A percentile compares a stretch with the other conserved stretches of the same genome.
Conservation (phyloP, 2,888 invertebrate genomes). For the Lasioglossum morio region DNA sequence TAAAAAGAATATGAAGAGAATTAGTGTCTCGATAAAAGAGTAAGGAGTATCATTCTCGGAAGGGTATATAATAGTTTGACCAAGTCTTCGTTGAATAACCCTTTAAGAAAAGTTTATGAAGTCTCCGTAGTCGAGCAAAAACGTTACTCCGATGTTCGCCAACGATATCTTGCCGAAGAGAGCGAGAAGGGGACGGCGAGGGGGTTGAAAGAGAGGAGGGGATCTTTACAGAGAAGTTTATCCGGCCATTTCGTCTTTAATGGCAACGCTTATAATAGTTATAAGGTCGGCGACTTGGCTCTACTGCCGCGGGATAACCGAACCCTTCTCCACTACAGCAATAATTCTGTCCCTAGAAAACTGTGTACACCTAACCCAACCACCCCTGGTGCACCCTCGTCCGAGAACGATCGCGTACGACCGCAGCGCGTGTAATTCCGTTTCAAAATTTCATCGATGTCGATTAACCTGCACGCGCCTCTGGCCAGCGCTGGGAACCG, state of each 20-base stretch:
- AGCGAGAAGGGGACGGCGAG: background rate
- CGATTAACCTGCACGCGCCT: constrained; percentile 68
- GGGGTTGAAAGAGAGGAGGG: background rate
- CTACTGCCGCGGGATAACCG: constrained; percentile 31
- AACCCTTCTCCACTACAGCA: constrained; percentile 28
- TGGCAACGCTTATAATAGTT: constrained; percentile 27
- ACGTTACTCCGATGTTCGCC: constrained; percentile 1
- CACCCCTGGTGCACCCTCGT: constrained; percentile 40
- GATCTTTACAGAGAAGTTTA: constrained; percentile 35
- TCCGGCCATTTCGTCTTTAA: constrained; percentile 35
- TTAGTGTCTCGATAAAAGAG: background rate
- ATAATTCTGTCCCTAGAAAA: constrained; percentile 44
- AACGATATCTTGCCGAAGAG: constrained; percentile 18
- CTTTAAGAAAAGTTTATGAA: constrained; percentile 15
- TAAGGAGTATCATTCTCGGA: constrained; percentile 14
- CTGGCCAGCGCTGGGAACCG: constrained; percentile 59
- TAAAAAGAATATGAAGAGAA: background rate
- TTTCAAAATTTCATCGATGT: constrained; percentile 71
- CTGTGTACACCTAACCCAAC: constrained; percentile 34
- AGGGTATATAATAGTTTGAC: constrained; percentile 14
- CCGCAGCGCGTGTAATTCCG: constrained; percentile 65
- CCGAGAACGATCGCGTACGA: constrained; percentile 53
- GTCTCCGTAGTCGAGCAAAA: constrained; percentile 1
- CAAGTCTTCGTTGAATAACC: constrained; percentile 27
- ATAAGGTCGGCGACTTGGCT: constrained; percentile 32